phyloP scores from a whole-genome alignment of 1,140 invertebrate species.

The Venustaconcha ellipsiformis region DNA sequence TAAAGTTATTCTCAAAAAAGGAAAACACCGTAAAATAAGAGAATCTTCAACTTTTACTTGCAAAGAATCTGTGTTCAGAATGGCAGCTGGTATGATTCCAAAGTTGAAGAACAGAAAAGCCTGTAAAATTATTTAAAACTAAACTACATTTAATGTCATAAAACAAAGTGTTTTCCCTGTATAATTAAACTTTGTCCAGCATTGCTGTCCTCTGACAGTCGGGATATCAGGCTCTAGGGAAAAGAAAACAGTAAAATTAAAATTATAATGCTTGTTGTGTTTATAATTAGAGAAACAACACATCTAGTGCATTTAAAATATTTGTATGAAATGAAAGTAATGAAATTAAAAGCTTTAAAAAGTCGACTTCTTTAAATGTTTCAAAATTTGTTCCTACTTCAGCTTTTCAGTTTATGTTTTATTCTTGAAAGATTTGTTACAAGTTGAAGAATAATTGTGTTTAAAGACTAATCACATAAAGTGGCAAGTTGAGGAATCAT shows the following conservation, averaged over 20 bases:
- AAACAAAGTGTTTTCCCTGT: conserved; percentile 26
- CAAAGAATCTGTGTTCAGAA: too few species aligned
- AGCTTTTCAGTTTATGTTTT: not conserved
- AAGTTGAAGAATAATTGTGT: too few species aligned
- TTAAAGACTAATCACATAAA: too few species aligned
- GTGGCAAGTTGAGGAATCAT: too few species aligned
- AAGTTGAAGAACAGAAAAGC: too few species aligned
- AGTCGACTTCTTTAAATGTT: not conserved
- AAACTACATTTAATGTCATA: too few species aligned
- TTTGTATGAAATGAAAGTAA: not conserved
- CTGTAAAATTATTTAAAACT: too few species aligned
- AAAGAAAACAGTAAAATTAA: conserved; percentile 3
- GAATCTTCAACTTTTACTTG: too few species aligned
- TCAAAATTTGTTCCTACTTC: not conserved
- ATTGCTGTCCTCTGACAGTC: conserved; percentile 30
- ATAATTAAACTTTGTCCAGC: conserved; percentile 43
- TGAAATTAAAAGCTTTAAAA: not conserved
- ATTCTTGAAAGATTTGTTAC: too few species aligned
- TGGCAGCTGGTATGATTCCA: too few species aligned
- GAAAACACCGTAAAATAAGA: too few species aligned
- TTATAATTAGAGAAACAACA: not conserved
- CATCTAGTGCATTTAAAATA: not conserved
- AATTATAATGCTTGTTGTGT: not conserved
- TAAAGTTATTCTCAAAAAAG: too few species aligned
- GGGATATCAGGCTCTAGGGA: conserved; percentile 40